Evolutionary conservation across 2,888 invertebrate species (phyloP).

Genomic region (Tachina lurida): DNA sequence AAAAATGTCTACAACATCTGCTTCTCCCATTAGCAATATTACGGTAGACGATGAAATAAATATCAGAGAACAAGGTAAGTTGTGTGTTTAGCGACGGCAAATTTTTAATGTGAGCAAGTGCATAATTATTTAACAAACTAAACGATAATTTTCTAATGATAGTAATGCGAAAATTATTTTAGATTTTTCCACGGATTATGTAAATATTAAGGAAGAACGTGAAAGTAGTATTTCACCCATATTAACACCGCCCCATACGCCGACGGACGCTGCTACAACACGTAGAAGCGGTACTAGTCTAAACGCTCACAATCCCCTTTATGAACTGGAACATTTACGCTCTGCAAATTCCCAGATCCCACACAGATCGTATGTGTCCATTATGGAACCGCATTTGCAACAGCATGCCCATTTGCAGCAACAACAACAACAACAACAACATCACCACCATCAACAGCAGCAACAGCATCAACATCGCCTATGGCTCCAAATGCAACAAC

Average conservation of each 20-base stretch:
- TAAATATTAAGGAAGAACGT: slow-evolving; percentile 86
- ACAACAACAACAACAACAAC: slow-evolving; percentile 69
- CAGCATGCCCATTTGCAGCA: slow-evolving; percentile 66
- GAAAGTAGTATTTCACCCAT: slow-evolving; percentile 85
- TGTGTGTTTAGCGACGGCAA: slow-evolving; percentile 66
- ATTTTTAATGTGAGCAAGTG: slow-evolving; percentile 5
- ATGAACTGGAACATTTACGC: slow-evolving; percentile 78
- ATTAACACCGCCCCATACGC: slow-evolving; percentile 89
- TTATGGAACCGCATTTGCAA: slow-evolving; percentile 65
- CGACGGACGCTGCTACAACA: slow-evolving; percentile 84
- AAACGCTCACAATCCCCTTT: slow-evolving; percentile 73
- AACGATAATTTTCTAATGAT: not conserved
- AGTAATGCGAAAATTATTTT: slow-evolving; percentile 68
- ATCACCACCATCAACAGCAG: slow-evolving; percentile 76
- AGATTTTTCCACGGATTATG: slow-evolving; percentile 86
- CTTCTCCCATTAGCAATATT: slow-evolving; percentile 83
- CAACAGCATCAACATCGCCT: slow-evolving; percentile 77
- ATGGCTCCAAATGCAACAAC: slow-evolving; percentile 75
- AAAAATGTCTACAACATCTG: slow-evolving; percentile 82
- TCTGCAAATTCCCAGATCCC: slow-evolving; percentile 74
- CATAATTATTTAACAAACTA: not conserved
- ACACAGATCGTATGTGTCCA: slow-evolving; percentile 56
- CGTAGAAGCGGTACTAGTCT: slow-evolving; percentile 70
- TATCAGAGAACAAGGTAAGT: slow-evolving; percentile 82
- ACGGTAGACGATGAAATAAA: slow-evolving; percentile 83